Evolutionary conservation across 2,113 vertebrate species (phyloP), one percentile per base, ranked within the genome.

Genomic region (Cyprinodon brontotheroides): DNA sequence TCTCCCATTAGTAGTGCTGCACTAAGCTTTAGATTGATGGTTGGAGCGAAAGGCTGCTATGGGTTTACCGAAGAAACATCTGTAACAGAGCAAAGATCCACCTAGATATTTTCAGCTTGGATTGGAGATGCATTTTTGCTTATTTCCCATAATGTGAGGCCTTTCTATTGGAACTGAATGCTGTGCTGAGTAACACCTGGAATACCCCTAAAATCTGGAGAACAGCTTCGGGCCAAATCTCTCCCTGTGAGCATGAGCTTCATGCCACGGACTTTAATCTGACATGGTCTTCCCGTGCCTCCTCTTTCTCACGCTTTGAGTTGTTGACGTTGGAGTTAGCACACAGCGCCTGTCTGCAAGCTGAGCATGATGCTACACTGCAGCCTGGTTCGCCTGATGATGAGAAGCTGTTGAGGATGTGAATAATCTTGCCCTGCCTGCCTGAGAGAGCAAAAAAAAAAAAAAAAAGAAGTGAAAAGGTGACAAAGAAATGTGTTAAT

Each of bases 121-220:
- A 74, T 72, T 70, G 60, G 0, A 1, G 53, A 36, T 45, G 20
- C 66, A 45, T 22, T 15, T 59, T 41, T 70, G 47, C 41, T 61
- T 74, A 82, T 75, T 77, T 83, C 74, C 17, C 75, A 75, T 3
- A 1, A 67, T 75, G 70, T 76, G 59, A 86, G 74, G 61, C 72
- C 75, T 68, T 68, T 77, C 41, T 83, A 80, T 72, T 63, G 75
- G 84, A 83, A 39, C 75, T 81, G 84, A 78, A 82, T 86, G 86
- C 81, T 70, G 68, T 68, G 83, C 86, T 72, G 83, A 82, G 77
- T 82, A 88, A 89, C 88, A 90, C 89, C 84, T 91, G 88, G 87
- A 89, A 90, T 81, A 78, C 71, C 77, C 86, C 87, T 84, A 91
- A 91, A 65, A 91, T 90, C 86, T 85, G 81, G 75, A 85, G 83